These are phyloP conservation scores for Pterocles orientalis DNA, from an alignment of 2,113 vertebrate genomes.

Conservation along the genomic window DNA sequence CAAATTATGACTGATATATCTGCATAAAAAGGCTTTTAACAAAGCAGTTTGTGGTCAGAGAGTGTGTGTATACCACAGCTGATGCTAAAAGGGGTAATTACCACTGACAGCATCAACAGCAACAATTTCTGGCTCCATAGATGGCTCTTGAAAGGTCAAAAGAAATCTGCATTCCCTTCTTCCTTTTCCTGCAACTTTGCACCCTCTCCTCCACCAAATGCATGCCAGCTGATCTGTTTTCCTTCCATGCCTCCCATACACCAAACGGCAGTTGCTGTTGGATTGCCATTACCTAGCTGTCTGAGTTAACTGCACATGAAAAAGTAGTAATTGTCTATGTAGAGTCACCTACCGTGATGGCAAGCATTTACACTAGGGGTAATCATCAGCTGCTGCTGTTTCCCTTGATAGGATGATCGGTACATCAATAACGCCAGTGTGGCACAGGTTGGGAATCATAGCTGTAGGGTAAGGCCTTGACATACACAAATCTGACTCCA, in stretches of 20 bases:
- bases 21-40: background rate
- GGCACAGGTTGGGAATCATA: background rate
- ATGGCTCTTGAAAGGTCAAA: background rate
- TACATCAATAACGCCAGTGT: background rate
- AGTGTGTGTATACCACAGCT: background rate
- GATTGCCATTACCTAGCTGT: background rate
- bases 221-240: background rate
- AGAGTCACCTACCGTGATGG: background rate
- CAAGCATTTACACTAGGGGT: background rate
- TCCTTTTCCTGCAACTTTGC: background rate
- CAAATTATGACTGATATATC: background rate
- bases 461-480: background rate
- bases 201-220: background rate
- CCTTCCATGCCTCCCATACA: background rate
- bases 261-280: background rate
- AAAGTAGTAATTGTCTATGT: background rate
- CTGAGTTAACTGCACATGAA: background rate
- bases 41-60: background rate
- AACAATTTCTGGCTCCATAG: background rate
- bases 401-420: background rate
- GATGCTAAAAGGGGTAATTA: background rate
- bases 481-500: background rate
- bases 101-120: background rate
- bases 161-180: background rate
- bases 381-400: background rate